These are phyloP conservation scores for Brachionus angularis DNA, from an alignment of 1,140 invertebrate genomes.

Conservation along the genomic window DNA sequence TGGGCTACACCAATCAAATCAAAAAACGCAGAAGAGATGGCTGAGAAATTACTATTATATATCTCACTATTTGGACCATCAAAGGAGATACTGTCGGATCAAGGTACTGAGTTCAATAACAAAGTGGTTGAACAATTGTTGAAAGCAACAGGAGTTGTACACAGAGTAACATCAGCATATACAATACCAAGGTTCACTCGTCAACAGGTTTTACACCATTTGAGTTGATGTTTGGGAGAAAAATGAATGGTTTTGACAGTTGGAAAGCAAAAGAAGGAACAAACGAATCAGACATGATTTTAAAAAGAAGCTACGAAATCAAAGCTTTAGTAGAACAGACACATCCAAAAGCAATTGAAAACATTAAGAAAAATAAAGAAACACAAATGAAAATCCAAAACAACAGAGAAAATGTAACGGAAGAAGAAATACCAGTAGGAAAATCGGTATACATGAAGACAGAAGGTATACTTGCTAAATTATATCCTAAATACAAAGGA, in stretches of 20 bases:
- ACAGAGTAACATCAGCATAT: conserved; percentile 47
- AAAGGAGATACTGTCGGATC: conserved; percentile 55
- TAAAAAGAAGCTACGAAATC: background rate
- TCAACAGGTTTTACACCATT: conserved; percentile 48
- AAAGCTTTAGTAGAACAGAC: too few species aligned
- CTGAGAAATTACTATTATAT: background rate
- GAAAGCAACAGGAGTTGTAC: conserved; percentile 46
- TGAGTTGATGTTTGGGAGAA: conserved; percentile 49
- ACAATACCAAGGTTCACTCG: conserved; percentile 47
- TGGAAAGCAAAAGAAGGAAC: background rate
- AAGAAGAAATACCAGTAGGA: background rate
- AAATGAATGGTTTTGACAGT: conserved; percentile 46
- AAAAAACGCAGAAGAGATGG: background rate
- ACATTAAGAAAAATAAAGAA: background rate
- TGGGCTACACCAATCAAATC: background rate
- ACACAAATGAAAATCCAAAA: too few species aligned
- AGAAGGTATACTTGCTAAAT: background rate
- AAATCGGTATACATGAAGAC: background rate
- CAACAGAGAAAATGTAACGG: background rate
- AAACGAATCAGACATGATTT: background rate
- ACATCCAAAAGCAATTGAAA: too few species aligned
- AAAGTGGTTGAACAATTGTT: conserved; percentile 46
- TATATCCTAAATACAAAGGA: background rate
- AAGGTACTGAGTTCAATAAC: conserved; percentile 56
- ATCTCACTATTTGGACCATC: conserved; percentile 51